These are phyloP conservation scores for Anolis carolinensis DNA, from an alignment of 2,113 vertebrate genomes.

Conservation along the genomic window DNA sequence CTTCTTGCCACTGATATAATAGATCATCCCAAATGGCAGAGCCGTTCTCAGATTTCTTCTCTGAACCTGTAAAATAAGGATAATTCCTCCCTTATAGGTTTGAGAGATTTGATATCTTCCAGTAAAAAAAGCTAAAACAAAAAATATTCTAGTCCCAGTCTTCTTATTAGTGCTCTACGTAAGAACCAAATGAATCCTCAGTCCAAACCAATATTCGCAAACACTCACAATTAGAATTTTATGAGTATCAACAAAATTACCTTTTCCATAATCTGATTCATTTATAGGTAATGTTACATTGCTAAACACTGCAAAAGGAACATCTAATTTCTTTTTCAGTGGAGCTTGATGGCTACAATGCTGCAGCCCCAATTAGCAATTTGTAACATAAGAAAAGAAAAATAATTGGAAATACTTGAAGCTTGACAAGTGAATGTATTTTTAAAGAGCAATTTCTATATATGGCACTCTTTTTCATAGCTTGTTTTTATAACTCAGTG, in stretches of 20 bases:
- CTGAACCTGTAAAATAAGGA: neutral
- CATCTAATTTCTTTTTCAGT: neutral
- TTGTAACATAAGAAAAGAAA: constrained; percentile 7
- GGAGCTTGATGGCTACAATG: neutral
- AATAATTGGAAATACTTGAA: neutral
- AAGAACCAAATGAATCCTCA: constrained; percentile 4
- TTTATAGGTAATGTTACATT: neutral
- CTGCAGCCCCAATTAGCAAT: neutral
- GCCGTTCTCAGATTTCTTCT: constrained; percentile 6
- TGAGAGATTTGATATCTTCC: neutral
- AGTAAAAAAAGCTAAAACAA: neutral
- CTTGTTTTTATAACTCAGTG: neutral
- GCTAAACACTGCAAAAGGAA: neutral
- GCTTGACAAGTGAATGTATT: neutral
- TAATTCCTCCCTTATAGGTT: neutral
- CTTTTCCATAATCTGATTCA: neutral
- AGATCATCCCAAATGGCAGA: constrained; percentile 36
- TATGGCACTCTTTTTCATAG: neutral
- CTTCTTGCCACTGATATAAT: constrained; percentile 40
- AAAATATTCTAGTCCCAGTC: neutral
- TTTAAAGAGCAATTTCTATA: neutral
- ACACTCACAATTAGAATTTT: neutral
- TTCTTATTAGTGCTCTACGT: neutral
- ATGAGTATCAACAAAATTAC: neutral
- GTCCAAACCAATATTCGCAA: neutral